Conservation (phyloP, 2,888 invertebrate genomes). For the Mythimna impura region DNA sequence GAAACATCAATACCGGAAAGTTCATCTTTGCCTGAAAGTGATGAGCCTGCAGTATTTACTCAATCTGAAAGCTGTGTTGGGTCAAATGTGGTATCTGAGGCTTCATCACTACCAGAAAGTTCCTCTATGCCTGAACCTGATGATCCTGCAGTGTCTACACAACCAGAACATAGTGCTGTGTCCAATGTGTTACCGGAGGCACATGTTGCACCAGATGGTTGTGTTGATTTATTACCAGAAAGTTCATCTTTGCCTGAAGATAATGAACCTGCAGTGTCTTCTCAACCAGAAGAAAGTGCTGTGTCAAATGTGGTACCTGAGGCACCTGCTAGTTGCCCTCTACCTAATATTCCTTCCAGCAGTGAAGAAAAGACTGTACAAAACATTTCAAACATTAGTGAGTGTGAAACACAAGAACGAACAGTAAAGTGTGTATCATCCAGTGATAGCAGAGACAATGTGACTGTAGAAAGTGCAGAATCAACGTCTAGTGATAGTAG, state of each 20-base stretch:
- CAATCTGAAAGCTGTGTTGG: neutral
- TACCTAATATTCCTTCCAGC: conserved; percentile 74
- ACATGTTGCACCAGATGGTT: conserved; percentile 19
- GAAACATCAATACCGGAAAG: conserved; percentile 26
- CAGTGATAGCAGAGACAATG: conserved; percentile 85
- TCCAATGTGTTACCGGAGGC: conserved; percentile 52
- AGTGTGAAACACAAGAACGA: conserved; percentile 79
- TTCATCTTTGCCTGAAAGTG: conserved; percentile 46
- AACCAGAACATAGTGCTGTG: conserved; percentile 38
- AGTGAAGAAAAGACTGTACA: conserved; percentile 79
- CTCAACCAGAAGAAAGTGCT: conserved; percentile 41
- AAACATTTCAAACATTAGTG: conserved; percentile 75
- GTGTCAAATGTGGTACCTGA: conserved; percentile 56
- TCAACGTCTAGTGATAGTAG: conserved; percentile 88
- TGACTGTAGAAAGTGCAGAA: conserved; percentile 87
- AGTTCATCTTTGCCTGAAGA: conserved; percentile 44
- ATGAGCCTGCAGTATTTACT: conserved; percentile 28
- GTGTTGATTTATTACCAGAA: conserved; percentile 26
- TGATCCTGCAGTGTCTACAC: conserved; percentile 28
- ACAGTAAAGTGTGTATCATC: conserved; percentile 86
- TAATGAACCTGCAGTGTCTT: conserved; percentile 40
- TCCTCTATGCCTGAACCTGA: conserved; percentile 45
- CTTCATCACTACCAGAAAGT: conserved; percentile 37
- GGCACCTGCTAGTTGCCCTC: conserved; percentile 47
- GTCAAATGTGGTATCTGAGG: conserved; percentile 18